A percentile compares a stretch with the other conserved stretches of the same genome.
Conservation (phyloP, 2,113 vertebrate species). For the Bubo scandiacus region DNA sequence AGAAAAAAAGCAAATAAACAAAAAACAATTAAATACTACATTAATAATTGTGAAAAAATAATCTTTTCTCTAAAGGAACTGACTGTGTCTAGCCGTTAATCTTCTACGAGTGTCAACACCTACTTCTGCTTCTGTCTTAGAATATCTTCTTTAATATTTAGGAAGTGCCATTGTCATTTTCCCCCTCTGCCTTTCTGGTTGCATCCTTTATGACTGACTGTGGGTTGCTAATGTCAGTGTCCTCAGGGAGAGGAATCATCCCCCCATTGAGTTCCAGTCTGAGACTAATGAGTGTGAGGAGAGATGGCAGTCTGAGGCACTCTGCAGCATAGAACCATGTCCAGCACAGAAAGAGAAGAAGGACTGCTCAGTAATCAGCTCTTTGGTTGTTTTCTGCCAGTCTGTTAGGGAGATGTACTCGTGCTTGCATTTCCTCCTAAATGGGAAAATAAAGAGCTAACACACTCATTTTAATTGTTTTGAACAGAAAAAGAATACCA, state of each 20-base stretch:
- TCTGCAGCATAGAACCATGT: not conserved
- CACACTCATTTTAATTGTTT: not conserved
- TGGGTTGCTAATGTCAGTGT: slow-evolving; percentile 21
- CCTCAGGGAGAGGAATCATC: not conserved
- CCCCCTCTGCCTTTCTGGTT: not conserved
- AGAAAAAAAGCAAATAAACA: not conserved
- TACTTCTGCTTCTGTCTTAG: not conserved
- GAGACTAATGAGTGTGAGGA: not conserved
- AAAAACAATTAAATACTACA: not conserved
- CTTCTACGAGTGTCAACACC: not conserved
- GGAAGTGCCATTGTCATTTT: not conserved
- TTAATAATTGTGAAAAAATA: not conserved
- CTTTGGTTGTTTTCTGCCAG: not conserved
- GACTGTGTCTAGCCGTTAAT: not conserved
- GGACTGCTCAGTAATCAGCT: not conserved
- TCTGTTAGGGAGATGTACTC: not conserved
- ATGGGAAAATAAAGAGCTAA: not conserved
- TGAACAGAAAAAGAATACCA: not conserved
- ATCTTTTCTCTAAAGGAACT: not conserved
- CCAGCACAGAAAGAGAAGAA: not conserved
- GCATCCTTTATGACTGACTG: slow-evolving; percentile 25
- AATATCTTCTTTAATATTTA: slow-evolving; percentile 23
- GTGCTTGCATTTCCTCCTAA: not conserved
- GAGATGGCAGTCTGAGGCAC: not conserved
- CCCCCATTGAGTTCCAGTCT: not conserved